Evolutionary conservation across 2,797 vertebrate species (phyloP), one percentile per base, ranked within the genome.

Genomic region (Tinamus major): DNA sequence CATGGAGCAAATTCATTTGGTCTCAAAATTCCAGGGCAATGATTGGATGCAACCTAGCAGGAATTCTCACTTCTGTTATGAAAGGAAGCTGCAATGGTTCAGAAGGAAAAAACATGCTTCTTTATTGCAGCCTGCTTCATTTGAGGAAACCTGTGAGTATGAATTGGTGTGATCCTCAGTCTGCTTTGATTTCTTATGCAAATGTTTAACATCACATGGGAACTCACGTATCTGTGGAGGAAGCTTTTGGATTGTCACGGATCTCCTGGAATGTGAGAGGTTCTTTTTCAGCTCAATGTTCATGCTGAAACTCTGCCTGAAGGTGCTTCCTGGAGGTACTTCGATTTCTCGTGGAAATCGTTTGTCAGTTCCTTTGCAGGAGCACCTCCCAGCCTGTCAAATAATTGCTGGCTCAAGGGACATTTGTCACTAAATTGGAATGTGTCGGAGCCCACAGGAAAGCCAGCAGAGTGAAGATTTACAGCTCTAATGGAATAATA

Each of bases 401-500:
- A 75, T 76, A 65, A 91, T 65, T 79, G 63, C 85, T 67, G 63
- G 76, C 85, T 72, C 93, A 70, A 68, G 90, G 65, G 61, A 88
- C 7, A 0, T 93, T 82, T 71, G 21, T 96, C 96, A 96, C 88
- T 74, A 58, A 83, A 79, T 59, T 94, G 93, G 94, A 97, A 97
- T 95, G 94, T 94, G 80, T 94, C 90, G 53, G 80, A 89, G 37
- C 72, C 79, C 85, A 67, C 76, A 87, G 90, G 79, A 96, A 96
- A 93, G 86, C 77, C 86, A 89, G 81, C 8, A 75, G 55, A 81
- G 29, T 81, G 68, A 96, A 85, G 62, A 85, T 75, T 80, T 85
- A 79, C 90, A 94, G 92, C 91, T 96, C 80, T 93, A 90, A 94
- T 94, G 86, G 83, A 92, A 82, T 87, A 94, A 69, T 95, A 95